Percentiles rank a stretch among this genome's conserved stretches.
phyloP scores from a whole-genome alignment of 2,888 invertebrate species.

The Clostera curtula region DNA sequence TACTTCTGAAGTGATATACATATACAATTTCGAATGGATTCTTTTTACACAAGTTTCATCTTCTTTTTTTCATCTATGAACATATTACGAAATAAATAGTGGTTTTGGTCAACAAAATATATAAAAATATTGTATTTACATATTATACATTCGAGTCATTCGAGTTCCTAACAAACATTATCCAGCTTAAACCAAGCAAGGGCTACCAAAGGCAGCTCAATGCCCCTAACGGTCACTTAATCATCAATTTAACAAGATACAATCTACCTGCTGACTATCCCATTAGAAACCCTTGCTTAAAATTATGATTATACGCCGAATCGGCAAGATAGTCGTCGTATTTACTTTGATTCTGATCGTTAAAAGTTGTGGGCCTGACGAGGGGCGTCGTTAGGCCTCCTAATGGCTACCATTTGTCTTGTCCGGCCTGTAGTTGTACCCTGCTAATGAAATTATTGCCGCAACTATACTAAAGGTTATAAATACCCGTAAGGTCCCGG shows the following conservation, averaged over 20 bases:
- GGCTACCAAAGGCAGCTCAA: slow-evolving; percentile 18
- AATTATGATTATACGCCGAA: slow-evolving; percentile 67
- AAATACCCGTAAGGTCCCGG: slow-evolving; percentile 68
- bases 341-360: slow-evolving; percentile 75
- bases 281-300: slow-evolving; percentile 61
- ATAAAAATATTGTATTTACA: no score
- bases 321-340: slow-evolving; percentile 71
- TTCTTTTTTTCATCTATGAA: no score
- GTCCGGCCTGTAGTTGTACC: slow-evolving; percentile 73
- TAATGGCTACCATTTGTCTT: slow-evolving; percentile 76
- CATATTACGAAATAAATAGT: no score
- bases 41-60: no score
- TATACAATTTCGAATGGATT: no score
- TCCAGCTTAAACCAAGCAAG: no score
- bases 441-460: slow-evolving; percentile 76
- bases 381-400: slow-evolving; percentile 69
- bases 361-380: slow-evolving; percentile 70
- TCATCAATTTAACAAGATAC: slow-evolving; percentile 39
- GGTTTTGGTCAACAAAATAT: no score
- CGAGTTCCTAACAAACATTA: no score
- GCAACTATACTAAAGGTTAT: slow-evolving; percentile 73
- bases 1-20: no score
- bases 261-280: slow-evolving; percentile 47
- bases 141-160: no score
- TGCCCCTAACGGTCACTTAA: slow-evolving; percentile 25